Percentiles rank a stretch among this genome's conserved stretches.
phyloP scores from a whole-genome alignment of 2,113 vertebrate species.

The Copsychus sechellarum region DNA sequence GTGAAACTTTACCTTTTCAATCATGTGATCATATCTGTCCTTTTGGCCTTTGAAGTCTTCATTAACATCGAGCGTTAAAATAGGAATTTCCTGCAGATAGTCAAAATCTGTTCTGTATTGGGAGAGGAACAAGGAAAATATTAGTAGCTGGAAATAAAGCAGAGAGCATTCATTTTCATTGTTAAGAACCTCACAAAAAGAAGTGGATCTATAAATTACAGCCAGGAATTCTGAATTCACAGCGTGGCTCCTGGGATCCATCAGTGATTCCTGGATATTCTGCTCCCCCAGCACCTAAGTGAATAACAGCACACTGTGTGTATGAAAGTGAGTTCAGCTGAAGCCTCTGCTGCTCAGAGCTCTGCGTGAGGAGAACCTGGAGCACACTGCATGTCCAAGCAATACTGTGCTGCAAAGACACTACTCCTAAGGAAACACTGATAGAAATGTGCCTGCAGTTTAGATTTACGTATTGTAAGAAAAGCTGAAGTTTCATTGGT shows the following conservation, averaged over 20 bases:
- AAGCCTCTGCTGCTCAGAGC: background rate
- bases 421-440: background rate
- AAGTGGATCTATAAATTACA: background rate
- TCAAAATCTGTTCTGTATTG: slow-evolving; percentile 84
- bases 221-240: background rate
- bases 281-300: background rate
- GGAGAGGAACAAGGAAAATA: background rate
- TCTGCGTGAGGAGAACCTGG: background rate
- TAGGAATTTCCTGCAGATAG: slow-evolving; percentile 83
- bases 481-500: background rate
- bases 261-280: background rate
- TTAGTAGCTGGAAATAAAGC: background rate
- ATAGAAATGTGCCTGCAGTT: background rate
- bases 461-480: accelerated
- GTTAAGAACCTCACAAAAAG: background rate
- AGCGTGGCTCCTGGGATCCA: background rate
- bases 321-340: background rate
- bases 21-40: slow-evolving; percentile 77
- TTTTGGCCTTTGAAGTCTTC: slow-evolving; percentile 84
- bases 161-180: background rate
- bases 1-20: slow-evolving; percentile 85
- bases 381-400: accelerated
- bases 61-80: slow-evolving; percentile 88
- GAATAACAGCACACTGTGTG: background rate
- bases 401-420: background rate